phyloP scores from a whole-genome alignment of 1,140 invertebrate genomes.

The Macrobrachium rosenbergii region DNA sequence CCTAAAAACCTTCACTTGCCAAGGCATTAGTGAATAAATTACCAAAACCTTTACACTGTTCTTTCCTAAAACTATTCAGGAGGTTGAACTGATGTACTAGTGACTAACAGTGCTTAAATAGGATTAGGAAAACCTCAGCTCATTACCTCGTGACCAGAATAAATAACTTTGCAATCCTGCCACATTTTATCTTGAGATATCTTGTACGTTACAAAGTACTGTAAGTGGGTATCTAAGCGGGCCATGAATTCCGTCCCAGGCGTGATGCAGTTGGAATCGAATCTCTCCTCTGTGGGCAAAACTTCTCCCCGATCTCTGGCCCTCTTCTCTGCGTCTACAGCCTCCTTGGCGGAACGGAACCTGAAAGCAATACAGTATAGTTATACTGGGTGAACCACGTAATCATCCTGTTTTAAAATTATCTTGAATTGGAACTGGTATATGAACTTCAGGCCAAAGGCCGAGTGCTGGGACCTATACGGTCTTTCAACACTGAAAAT shows the following conservation, averaged over 20 bases:
- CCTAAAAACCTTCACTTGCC: no score
- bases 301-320: slow-evolving; percentile 77
- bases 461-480: not conserved
- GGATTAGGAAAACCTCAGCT: not conserved
- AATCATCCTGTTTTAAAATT: no score
- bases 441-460: not conserved
- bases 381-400: no score
- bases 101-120: not conserved
- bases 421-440: not conserved
- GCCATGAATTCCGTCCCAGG: slow-evolving; percentile 94
- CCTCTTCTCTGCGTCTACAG: slow-evolving; percentile 81
- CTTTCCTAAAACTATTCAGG: no score
- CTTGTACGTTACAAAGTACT: slow-evolving; percentile 90
- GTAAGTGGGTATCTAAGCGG: slow-evolving; percentile 85
- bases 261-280: slow-evolving; percentile 97
- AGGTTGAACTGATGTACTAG: no score
- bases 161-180: slow-evolving; percentile 81
- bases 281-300: slow-evolving; percentile 74
- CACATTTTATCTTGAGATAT: slow-evolving; percentile 86
- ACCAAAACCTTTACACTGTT: no score
- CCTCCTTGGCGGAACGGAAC: slow-evolving; percentile 91
- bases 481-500: no score
- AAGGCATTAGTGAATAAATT: no score
- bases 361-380: slow-evolving; percentile 71
- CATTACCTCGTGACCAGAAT: slow-evolving; percentile 86